Percentiles rank a stretch among this genome's conserved stretches.
Evolutionary conservation across 2,888 invertebrate genomes (phyloP).

Genomic region (Tenthredo amoena): DNA sequence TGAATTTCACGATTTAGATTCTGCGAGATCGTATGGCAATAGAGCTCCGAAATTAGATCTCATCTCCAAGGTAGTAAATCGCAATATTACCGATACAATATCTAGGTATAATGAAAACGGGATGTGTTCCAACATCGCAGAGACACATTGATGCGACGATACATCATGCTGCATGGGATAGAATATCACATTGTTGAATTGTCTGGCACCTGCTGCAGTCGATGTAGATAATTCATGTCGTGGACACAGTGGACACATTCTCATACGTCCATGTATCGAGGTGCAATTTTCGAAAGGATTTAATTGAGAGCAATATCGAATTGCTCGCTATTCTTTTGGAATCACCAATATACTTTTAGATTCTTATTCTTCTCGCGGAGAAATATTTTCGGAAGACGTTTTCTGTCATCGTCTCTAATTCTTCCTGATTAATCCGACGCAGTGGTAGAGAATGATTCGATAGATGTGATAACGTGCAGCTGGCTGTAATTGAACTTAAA

Average conservation of each 20-base stretch:
- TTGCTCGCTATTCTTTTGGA: not conserved
- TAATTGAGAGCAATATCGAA: not conserved
- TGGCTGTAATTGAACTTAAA: not conserved
- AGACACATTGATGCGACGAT: not conserved
- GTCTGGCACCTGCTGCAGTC: slow-evolving; percentile 4
- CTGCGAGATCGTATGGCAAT: no score
- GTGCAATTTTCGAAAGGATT: not conserved
- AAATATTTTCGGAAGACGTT: not conserved
- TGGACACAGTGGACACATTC: not conserved
- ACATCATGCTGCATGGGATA: not conserved
- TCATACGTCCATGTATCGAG: not conserved
- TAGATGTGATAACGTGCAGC: not conserved
- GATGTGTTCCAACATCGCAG: not conserved
- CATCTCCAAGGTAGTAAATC: not conserved
- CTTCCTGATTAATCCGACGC: not conserved
- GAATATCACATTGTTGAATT: slow-evolving; percentile 4
- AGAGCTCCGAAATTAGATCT: no score
- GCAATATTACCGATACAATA: not conserved
- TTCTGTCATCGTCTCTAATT: not conserved
- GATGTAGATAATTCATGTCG: not conserved
- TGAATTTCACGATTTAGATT: no score
- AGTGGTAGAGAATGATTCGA: not conserved
- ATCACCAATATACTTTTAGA: not conserved
- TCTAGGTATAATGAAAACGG: not conserved
- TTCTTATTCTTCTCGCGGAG: not conserved